Conservation (phyloP, 2,797 vertebrate species). For the Eulemur albifrons region DNA sequence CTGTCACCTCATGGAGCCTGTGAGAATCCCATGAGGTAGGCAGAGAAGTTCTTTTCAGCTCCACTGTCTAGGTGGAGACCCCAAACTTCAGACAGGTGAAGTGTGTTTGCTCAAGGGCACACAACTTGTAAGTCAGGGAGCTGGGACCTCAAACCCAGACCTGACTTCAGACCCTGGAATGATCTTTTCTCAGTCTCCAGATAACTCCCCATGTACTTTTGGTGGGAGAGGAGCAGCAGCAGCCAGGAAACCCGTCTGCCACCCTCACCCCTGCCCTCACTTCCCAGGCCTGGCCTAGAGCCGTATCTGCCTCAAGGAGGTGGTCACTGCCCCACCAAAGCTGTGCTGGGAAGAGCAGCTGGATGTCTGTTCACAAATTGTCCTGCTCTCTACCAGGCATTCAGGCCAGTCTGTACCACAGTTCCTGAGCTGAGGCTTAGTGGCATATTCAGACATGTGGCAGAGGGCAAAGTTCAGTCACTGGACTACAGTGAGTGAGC, state of each 20-base stretch:
- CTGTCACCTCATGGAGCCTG: background rate
- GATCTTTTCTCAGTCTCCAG: background rate
- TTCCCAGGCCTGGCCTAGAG: background rate
- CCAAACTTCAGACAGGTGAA: background rate
- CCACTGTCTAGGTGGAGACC: background rate
- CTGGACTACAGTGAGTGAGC: background rate
- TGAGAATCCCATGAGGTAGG: background rate
- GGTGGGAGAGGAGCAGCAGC: background rate
- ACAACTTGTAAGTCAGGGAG: background rate
- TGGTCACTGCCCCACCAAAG: background rate
- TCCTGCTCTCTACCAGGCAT: slow-evolving; percentile 36
- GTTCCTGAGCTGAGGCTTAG: background rate
- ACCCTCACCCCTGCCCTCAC: background rate
- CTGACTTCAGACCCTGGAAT: background rate
- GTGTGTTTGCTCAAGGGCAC: background rate
- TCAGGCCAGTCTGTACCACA: slow-evolving; percentile 42
- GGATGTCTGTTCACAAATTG: slow-evolving; percentile 20
- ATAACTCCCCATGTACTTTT: background rate
- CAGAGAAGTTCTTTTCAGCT: background rate
- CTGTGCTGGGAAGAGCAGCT: background rate
- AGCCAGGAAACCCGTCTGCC: background rate
- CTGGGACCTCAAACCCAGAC: background rate
- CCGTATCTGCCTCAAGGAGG: background rate
- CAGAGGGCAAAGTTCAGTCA: background rate
- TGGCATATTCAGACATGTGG: slow-evolving; percentile 18